Evolutionary conservation across 1,140 invertebrate species (phyloP), one percentile per base, ranked within the genome.

Genomic region (Zaprionus kolodkinae): DNA sequence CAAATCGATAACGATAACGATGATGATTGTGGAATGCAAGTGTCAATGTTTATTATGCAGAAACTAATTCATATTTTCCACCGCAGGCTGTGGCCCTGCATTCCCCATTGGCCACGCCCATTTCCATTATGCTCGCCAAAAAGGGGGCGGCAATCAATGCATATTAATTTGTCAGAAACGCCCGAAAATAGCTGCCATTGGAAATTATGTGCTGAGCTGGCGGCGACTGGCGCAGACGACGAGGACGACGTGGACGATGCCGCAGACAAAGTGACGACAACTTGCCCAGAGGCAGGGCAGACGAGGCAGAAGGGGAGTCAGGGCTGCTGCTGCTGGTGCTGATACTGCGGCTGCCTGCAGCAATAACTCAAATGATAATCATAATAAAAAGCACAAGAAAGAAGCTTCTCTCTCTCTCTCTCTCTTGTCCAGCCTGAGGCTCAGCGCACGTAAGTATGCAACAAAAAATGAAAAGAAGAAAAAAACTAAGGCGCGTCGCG

Each of bases 311-410:
- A 10, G 13, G 9, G 30, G 5, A 33, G 27, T n/a, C 30, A n/a
- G n/a, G n/a, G n/a, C 0, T 10, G 40, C 35, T 12, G 36, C 61
- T 70, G 12, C n/a, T n/a, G 38, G 33, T 55, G 10, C 57, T 69
- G 72, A 63, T 67, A 57, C 65, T 79, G 75, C 78, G 78, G 62
- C 76, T 83, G 82, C 72, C 83, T 77, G 84, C 84, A 88, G 85
- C 85, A 84, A 88, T 88, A 88, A 88, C 81, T 88, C 84, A 88
- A 87, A 77, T 79, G 80, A 89, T 84, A 88, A 88, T 88, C 84
- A 88, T 78, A 88, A 88, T 73, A 88, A 88, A 88, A 72, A 62
- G 67, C 60, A 73, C 3, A 45, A 27, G 45, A 45, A 71, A 35
- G 55, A 48, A 75, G 48, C 66, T 30, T 30, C 27, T 30, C 27